Evolutionary conservation across 2,113 vertebrate genomes (phyloP), one percentile per base, ranked within the genome.

Genomic region (human): DNA sequence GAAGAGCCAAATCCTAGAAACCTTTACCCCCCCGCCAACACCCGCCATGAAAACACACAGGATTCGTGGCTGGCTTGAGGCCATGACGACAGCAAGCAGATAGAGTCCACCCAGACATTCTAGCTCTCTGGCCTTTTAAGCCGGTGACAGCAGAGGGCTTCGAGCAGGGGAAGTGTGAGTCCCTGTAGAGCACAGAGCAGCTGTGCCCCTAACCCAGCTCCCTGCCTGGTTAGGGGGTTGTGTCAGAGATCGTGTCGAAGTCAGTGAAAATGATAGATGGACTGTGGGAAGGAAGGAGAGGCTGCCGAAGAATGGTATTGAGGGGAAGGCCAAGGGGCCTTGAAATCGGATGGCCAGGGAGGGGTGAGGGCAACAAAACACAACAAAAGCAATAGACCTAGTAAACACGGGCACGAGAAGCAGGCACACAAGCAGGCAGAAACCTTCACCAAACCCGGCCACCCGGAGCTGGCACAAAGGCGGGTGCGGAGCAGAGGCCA

Each of bases 101-200:
- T 35, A 84, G 48, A 0, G 0, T 16, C 97, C 87, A 96, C 43
- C 8, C 93, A 81, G 81, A 88, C 86, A 55, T 75, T 68, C 35
- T 3, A 89, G 95, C 84, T 93, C 59, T 76, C 96, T 61, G 73
- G 76, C 22, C 97, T 97, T 89, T 93, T 97, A 98, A 98, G 84
- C 97, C 85, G 59, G 87, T 97, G 96, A 98, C 98, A 97, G 97
- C 86, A 96, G 94, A 92, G 93, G 95, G 82, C 97, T 98, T 97
- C 16, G 79, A 96, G 96, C 94, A 98, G 89, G 90, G 86, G 92
- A 96, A 89, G 57, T 94, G 97, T 96, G 96, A 97, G 81, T 98
- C 98, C 98, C 97, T 81, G 83, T 61, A 82, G 98, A 81, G 76
- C 90, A 70, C 64, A 88, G 78, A 97, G 97, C 97, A 98, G 92